Percentiles rank a stretch among this genome's conserved stretches.
These are phyloP conservation scores for Philotrypesis tridentata DNA, from an alignment of 1,140 invertebrate species.

Conservation along the genomic window DNA sequence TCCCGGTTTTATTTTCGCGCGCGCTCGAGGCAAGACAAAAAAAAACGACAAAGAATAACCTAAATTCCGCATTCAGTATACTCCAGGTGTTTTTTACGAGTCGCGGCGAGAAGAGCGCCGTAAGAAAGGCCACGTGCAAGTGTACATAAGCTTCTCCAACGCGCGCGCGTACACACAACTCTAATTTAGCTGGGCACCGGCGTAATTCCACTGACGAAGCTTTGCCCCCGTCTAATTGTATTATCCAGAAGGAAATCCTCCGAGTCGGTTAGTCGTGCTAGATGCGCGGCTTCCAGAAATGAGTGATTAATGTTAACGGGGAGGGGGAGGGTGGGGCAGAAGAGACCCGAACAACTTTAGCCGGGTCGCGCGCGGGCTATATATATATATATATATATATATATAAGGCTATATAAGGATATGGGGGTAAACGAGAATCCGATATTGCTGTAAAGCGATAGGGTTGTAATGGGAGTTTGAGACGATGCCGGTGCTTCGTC, in stretches of 20 bases:
- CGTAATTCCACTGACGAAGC: not conserved
- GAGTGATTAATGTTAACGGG: not conserved
- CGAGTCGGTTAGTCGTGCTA: not conserved
- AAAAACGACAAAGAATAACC: too few species aligned
- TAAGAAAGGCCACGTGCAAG: not conserved
- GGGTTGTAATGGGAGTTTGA: not conserved
- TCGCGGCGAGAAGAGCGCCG: not conserved
- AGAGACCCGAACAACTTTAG: not conserved
- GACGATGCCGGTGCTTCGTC: not conserved
- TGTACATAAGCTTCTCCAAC: not conserved
- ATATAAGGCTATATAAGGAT: not conserved
- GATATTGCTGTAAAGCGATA: not conserved
- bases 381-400: too few species aligned
- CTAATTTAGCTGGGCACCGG: not conserved
- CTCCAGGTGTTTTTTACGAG: conserved; percentile 14
- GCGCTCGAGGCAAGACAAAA: not conserved
- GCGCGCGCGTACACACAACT: not conserved
- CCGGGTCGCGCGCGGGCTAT: too few species aligned
- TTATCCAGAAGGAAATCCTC: conserved; percentile 16
- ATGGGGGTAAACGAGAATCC: not conserved
- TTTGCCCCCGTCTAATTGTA: conserved; percentile 36
- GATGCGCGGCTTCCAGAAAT: not conserved
- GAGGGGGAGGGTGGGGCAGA: too few species aligned
- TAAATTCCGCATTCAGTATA: not conserved
- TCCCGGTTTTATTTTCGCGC: not conserved